Conservation (phyloP, 2,888 invertebrate species). For the Athalia rosae region DNA sequence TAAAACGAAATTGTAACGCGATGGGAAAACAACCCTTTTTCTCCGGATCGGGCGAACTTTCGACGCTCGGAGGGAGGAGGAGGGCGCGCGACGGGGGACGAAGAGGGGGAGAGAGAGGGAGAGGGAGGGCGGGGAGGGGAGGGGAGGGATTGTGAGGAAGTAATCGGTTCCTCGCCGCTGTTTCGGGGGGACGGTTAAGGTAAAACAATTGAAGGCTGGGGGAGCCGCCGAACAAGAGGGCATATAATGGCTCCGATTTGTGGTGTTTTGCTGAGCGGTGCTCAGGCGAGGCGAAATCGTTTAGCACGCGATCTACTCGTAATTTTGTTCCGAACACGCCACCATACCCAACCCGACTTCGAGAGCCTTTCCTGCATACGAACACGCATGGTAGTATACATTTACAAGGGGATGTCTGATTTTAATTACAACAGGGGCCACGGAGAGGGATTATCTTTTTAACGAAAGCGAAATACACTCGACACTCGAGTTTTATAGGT, state of each 20-base stretch:
- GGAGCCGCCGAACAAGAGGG: conserved; percentile 40
- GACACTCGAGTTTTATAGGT: too few relatives aligned
- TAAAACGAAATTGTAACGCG: too few relatives aligned
- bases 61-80: too few relatives aligned
- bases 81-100: neutral
- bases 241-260: conserved; percentile 60
- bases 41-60: too few relatives aligned
- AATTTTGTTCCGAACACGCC: conserved; percentile 61
- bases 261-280: conserved; percentile 58
- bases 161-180: conserved; percentile 21
- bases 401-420: conserved; percentile 18
- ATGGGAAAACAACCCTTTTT: too few relatives aligned
- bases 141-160: neutral
- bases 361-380: neutral
- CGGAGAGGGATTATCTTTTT: neutral
- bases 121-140: neutral
- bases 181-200: conserved; percentile 35
- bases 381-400: conserved; percentile 18
- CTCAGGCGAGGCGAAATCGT: conserved; percentile 63
- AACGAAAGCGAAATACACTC: too few relatives aligned
- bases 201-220: conserved; percentile 43
- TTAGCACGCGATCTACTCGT: conserved; percentile 72
- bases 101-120: neutral
- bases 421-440: neutral
- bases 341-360: neutral